phyloP scores from a whole-genome alignment of 2,888 invertebrate species.

The Drosophila tripunctata region DNA sequence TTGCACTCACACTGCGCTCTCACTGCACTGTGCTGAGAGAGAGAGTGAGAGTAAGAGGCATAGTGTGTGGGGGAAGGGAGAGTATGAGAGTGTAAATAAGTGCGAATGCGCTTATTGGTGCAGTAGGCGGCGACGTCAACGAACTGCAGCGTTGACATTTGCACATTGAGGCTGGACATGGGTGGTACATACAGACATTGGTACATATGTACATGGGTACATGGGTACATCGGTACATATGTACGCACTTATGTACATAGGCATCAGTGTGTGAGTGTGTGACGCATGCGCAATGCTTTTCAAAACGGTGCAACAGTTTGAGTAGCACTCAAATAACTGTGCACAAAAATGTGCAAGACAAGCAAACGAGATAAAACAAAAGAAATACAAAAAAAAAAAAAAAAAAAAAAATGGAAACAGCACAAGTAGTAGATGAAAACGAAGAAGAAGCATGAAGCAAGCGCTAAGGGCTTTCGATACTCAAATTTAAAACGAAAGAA shows the following conservation, averaged over 20 bases:
- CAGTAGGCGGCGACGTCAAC: constrained; percentile 45
- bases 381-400: no score
- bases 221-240: no score
- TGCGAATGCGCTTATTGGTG: constrained; percentile 39
- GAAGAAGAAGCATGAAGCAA: background rate
- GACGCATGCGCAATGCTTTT: constrained; percentile 46
- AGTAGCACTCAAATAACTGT: constrained; percentile 8
- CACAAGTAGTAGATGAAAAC: background rate
- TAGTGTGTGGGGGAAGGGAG: constrained; percentile 1
- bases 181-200: constrained; percentile 1
- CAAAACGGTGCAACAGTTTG: constrained; percentile 38
- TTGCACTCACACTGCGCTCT: background rate
- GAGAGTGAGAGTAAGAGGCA: background rate
- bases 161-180: constrained; percentile 29
- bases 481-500: constrained; percentile 16
- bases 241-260: background rate
- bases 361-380: background rate
- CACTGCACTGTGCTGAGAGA: constrained; percentile 17
- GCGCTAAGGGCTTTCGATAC: constrained; percentile 15
- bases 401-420: background rate
- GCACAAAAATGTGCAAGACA: constrained; percentile 17
- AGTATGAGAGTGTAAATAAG: background rate
- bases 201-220: background rate
- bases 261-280: constrained; percentile 6
- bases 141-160: constrained; percentile 50